phyloP scores from a whole-genome alignment of 2,113 vertebrate genomes.

The Dromiciops gliroides region DNA sequence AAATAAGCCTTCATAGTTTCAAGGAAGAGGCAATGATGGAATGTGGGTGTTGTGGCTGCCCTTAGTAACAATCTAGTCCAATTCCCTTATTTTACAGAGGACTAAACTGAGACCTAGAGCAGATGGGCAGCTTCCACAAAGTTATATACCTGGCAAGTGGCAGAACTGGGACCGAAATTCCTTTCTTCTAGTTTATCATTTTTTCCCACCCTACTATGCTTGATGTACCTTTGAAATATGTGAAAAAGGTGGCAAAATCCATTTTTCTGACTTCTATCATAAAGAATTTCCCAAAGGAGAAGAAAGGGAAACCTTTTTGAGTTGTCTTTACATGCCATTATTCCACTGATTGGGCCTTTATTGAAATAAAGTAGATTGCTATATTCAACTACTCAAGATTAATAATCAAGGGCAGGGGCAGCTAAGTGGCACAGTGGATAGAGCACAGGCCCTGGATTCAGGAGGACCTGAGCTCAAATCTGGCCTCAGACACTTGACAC shows the following conservation, averaged over 20 bases:
- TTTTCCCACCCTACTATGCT: not conserved
- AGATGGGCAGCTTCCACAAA: not conserved
- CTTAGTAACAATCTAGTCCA: not conserved
- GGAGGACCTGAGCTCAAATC: no score
- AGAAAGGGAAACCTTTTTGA: not conserved
- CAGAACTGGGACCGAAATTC: not conserved
- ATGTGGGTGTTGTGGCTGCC: not conserved
- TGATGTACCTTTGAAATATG: not conserved
- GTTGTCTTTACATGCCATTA: not conserved
- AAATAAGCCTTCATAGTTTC: not conserved
- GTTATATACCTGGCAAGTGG: not conserved
- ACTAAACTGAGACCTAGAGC: not conserved
- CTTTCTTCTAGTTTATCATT: not conserved
- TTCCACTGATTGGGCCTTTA: not conserved
- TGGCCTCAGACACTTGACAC: no score
- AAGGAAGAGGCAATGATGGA: not conserved
- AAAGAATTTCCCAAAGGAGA: not conserved
- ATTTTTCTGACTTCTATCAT: not conserved
- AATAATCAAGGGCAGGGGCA: not conserved
- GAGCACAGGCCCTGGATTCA: no score
- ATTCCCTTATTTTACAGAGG: not conserved
- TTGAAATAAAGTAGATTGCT: not conserved
- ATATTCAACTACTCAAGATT: not conserved
- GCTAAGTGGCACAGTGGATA: no score
- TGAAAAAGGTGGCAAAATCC: not conserved